Evolutionary conservation across 1,140 invertebrate species (phyloP), one percentile per base, ranked within the genome.

Genomic region (Yoshiicerus persimilis): DNA sequence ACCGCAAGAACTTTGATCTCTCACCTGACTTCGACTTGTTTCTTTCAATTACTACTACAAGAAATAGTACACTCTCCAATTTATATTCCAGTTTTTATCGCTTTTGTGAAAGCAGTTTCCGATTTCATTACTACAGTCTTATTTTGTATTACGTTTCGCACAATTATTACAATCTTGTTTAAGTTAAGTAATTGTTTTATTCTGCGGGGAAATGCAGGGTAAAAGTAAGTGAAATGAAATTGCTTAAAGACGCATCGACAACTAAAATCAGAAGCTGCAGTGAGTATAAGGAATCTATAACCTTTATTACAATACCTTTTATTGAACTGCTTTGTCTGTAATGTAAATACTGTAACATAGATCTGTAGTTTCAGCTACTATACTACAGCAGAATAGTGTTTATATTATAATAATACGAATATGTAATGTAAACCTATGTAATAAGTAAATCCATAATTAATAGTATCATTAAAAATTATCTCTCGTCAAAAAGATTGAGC

Each of bases 401-500:
- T 56, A 56, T 56, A 56, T 56, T 47, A 47, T 47, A 5, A 56
- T 56, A 6, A 56, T 56, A 56, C 38, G 9, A n/a, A 6, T 56
- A 25, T 30, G 27, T 70, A 70, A 70, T n/a, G 23, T 27, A 27
- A 27, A 70, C 25, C 11, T 30, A 70, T 9, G 64, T 70, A 27
- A 16, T 70, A 70, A 8, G 27, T 25, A 9, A 70, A 25, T 70
- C 25, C 64, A 2, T 4, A 70, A 16, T 34, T 80, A 20, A 80
- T 80, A 80, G 75, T n/a, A 80, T 34, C 75, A 30, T 70, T 70
- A 70, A 13, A 70, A 25, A 80, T 80, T 80, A 80, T 80, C 75
- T 80, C 30, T 80, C 75, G 75, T 36, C 75, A 80, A 80, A 32
- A 80, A 80, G 75, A 80, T 80, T 80, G 75, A 80, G 75, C 75